Base-by-base conservation (phyloP, 2,113 vertebrate species). In the Heloderma charlesbogerti region DNA sequence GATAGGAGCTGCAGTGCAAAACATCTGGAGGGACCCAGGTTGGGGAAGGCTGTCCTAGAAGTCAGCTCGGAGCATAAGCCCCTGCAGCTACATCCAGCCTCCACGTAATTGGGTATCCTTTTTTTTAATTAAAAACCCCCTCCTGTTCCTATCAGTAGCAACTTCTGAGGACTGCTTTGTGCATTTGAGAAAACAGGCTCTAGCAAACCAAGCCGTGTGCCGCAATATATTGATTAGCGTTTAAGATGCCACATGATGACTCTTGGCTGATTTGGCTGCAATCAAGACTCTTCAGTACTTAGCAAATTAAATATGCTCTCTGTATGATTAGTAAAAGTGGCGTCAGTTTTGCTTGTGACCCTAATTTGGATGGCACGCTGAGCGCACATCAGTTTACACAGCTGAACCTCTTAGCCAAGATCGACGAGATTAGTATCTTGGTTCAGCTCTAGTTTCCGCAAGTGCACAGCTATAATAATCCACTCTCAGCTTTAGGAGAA, bases 311-410 rank as follows among this genome's bases (percentile, higher is more conserved):
- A 86, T 37, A 37, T 37, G 72, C 83, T 45, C 12, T 45, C 25
- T 69, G 1, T 43, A 63, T 31, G 63, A 45, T 48, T 85, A 45
- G 63, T 3, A 86, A 45, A 63, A 37, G 72, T 0, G 0, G 0
- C 2, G 25, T 37, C 79, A 0, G 0, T 1, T 77, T 48, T 72
- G 82, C 77, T 82, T 18, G 69, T 15, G 25, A 45, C 75, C 13
- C 7, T 60, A 18, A 63, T 80, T 40, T 5, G 67, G 83, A 31
- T 2, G 8, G 34, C 10, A 5, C 72, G 3, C 16, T 45, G 22
- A 3, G 43, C 9, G 5, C 2, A 54, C 67, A 63, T 91, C 71
- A 5, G 69, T 81, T 89, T 69, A 0, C 4, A 1, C 3, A 0
- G 60, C 0, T 3, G 37, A 92, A 69, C 6, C 0, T 67, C 13